Percentiles rank a stretch among this genome's conserved stretches.
These are phyloP conservation scores for Eilema sororculum DNA, from an alignment of 2,888 invertebrate genomes.

Conservation along the genomic window DNA sequence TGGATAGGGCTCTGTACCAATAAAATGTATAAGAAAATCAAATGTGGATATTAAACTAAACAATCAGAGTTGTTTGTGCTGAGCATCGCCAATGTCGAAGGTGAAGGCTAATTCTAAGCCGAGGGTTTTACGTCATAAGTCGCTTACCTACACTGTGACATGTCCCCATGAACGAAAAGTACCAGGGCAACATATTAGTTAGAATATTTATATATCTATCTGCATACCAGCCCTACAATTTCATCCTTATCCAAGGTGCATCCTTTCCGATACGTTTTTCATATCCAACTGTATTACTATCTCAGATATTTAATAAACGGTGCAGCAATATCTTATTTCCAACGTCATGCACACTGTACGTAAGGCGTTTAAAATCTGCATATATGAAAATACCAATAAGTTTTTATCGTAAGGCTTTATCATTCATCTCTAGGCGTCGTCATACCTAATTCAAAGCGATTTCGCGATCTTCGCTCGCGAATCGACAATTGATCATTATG, in stretches of 20 bases:
- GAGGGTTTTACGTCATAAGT: neutral
- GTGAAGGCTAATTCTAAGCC: neutral
- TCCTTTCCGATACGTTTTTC: neutral
- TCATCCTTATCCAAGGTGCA: too few species aligned
- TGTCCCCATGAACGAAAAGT: neutral
- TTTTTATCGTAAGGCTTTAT: neutral
- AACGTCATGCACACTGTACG: neutral
- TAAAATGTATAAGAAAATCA: neutral
- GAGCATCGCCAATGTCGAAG: neutral
- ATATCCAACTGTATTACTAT: neutral
- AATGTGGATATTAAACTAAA: neutral
- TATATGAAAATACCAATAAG: neutral
- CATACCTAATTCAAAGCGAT: neutral
- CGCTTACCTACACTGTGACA: neutral
- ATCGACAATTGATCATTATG: neutral
- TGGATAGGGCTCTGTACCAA: slow-evolving; percentile 89
- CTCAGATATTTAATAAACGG: neutral
- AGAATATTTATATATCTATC: neutral
- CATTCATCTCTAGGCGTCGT: neutral
- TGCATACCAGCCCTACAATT: too few species aligned
- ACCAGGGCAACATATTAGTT: neutral
- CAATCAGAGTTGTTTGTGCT: neutral
- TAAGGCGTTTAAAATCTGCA: neutral
- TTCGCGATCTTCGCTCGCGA: slow-evolving; percentile 2
- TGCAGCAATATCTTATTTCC: slow-evolving; percentile 4